phyloP scores from a whole-genome alignment of 2,113 vertebrate species.

The Myotis lucifugus region DNA sequence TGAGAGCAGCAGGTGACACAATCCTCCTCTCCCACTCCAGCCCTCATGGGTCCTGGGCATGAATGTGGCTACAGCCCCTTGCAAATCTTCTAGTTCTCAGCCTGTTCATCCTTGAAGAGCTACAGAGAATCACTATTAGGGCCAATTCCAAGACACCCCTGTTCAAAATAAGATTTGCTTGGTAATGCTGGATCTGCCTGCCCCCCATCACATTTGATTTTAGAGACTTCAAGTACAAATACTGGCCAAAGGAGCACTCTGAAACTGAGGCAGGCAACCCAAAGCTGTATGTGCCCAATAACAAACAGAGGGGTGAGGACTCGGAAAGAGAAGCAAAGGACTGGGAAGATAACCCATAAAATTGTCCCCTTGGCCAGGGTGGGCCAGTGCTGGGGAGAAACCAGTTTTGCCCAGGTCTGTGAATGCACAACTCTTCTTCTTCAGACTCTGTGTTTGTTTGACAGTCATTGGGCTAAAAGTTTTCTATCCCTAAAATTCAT shows the following conservation, averaged over 20 bases:
- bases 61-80: background rate
- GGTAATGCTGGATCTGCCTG: background rate
- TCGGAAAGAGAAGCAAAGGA: background rate
- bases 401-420: background rate
- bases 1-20: background rate
- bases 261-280: background rate
- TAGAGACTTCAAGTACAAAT: background rate
- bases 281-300: background rate
- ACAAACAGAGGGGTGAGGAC: background rate
- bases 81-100: background rate
- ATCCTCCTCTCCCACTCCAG: background rate
- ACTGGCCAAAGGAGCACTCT: background rate
- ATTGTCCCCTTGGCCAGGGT: accelerated
- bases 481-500: background rate
- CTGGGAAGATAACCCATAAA: background rate
- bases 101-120: background rate
- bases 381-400: background rate
- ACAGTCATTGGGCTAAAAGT: background rate
- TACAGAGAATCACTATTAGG: background rate
- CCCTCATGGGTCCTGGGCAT: background rate
- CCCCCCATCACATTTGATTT: background rate
- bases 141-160: background rate
- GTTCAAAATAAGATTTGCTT: background rate
- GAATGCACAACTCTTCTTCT: background rate
- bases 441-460: background rate